Conservation (phyloP, 2,113 vertebrate genomes). For the Casuarius casuarius region DNA sequence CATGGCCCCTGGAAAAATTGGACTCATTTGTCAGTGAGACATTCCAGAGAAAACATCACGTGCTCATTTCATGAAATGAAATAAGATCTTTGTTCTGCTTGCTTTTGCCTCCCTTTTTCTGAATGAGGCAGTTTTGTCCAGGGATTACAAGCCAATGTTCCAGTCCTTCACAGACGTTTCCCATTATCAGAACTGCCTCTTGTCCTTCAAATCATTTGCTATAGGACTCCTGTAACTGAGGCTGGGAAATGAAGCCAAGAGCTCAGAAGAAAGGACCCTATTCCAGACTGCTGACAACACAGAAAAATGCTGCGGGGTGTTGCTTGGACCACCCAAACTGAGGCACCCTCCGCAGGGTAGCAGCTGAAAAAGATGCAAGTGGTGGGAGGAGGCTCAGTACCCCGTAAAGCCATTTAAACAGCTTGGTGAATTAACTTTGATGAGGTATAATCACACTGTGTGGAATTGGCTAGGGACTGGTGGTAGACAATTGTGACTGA, state of each 20-base stretch:
- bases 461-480: background rate
- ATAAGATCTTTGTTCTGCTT: slow-evolving; percentile 54
- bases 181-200: slow-evolving; percentile 66
- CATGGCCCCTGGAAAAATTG: slow-evolving; percentile 44
- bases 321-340: slow-evolving; percentile 59
- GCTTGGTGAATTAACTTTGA: slow-evolving; percentile 31
- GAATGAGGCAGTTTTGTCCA: slow-evolving; percentile 59
- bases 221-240: slow-evolving; percentile 47
- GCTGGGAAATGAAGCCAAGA: slow-evolving; percentile 18
- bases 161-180: slow-evolving; percentile 64
- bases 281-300: slow-evolving; percentile 56
- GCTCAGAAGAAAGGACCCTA: slow-evolving; percentile 39
- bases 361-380: background rate
- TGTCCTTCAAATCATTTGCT: slow-evolving; percentile 65
- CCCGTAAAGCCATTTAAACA: background rate
- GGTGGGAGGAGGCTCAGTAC: background rate
- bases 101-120: slow-evolving; percentile 13
- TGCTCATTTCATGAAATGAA: slow-evolving; percentile 50
- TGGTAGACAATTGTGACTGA: background rate
- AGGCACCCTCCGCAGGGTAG: slow-evolving; percentile 6
- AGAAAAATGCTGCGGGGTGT: slow-evolving; percentile 32
- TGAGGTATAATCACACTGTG: background rate
- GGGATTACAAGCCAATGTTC: slow-evolving; percentile 60
- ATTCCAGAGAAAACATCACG: slow-evolving; percentile 67
- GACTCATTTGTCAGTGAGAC: background rate